Base-by-base conservation (phyloP, 2,113 vertebrate genomes). In the Brienomyrus brachyistius region DNA sequence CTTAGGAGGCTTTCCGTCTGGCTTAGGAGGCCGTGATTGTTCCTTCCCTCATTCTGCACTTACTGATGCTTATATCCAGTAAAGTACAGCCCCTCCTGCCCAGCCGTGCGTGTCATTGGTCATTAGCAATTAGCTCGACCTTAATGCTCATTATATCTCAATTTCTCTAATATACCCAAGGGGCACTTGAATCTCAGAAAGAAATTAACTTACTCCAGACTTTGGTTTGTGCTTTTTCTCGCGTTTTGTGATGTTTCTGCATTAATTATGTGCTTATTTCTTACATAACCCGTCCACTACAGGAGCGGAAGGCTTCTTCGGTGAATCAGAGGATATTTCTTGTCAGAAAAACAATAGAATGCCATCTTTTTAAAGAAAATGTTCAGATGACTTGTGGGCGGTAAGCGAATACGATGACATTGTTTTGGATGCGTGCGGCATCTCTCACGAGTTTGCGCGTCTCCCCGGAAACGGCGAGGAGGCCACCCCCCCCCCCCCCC, bases 121-220 rank as follows among this genome's bases (percentile, higher is more conserved):
- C 97, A 97, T 98, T 97, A 97, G 97, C 97, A 98, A 98, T 98
- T 98, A 98, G 96, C 96, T 95, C 94, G 95, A 97, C 97, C 97
- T 98, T 97, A 96, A 77, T 97, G 97, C 96, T 97, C 96, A 97
- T 97, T 97, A 98, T 96, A 97, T 97, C 97, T 96, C 96, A 96
- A 96, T 97, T 96, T 96, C 96, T 96, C 92, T 82, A 94, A 96
- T 96, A 95, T 95, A 96, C 85, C 51, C 51, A 21, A 31, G 85
- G 51, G 85, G 51, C 15, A 31, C 85, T 52, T 56, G 48, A 87
- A 87, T 40, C 51, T 31, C 31, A 40, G 85, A 52, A 35, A 87
- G 85, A 48, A 48, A 87, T 87, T 87, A 54, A 87, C 50, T 56
- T 87, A 54, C 48, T 51, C 47, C n/a, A 87, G 27, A 31, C 51